Evolutionary conservation across 2,113 vertebrate species (phyloP).

Genomic region (Epinephelus cyanopodus): DNA sequence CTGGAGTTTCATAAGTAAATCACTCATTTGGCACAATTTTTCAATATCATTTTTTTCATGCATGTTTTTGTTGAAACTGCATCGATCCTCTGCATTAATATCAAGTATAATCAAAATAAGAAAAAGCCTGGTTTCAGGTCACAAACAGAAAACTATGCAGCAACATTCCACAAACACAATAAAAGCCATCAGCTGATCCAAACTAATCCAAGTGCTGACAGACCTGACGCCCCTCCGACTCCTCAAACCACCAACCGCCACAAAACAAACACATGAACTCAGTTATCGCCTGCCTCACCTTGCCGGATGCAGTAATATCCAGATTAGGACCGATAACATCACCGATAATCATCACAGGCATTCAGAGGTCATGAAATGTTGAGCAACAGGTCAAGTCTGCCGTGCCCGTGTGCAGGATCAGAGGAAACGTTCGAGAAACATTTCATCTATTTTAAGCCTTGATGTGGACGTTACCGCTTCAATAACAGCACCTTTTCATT

Average conservation of each 20-base stretch:
- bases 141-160: slow-evolving; percentile 11
- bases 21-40: neutral
- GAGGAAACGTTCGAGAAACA: neutral
- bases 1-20: neutral
- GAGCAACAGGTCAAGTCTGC: slow-evolving; percentile 28
- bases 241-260: neutral
- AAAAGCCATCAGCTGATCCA: slow-evolving; percentile 50
- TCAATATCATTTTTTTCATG: neutral
- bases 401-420: neutral
- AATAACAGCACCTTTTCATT: neutral
- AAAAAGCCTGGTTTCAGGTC: neutral
- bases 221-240: neutral
- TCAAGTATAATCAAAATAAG: neutral
- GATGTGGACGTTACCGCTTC: neutral
- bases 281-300: slow-evolving; percentile 18
- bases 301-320: slow-evolving; percentile 36
- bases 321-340: slow-evolving; percentile 48
- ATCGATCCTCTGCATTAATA: neutral
- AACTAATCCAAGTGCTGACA: slow-evolving; percentile 48
- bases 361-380: slow-evolving; percentile 31
- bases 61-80: neutral
- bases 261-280: slow-evolving; percentile 39
- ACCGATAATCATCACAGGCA: slow-evolving; percentile 50
- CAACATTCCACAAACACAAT: slow-evolving; percentile 43
- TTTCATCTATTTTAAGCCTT: slow-evolving; percentile 10